phyloP scores from a whole-genome alignment of 2,113 vertebrate species.

The Chloropsis cyanopogon region DNA sequence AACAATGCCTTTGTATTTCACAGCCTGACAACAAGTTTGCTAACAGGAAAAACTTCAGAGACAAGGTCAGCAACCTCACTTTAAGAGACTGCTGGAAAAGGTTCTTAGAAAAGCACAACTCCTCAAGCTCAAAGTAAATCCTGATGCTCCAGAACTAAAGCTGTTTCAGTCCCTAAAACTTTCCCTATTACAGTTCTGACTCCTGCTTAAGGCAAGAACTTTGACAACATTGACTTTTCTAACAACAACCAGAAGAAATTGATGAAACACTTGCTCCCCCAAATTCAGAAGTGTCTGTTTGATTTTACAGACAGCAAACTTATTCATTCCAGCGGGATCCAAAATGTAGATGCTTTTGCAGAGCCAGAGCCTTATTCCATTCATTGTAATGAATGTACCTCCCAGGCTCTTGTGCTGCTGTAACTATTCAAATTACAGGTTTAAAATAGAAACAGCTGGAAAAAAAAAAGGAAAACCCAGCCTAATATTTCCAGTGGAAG shows the following conservation, averaged over 20 bases:
- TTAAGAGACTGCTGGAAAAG: neutral
- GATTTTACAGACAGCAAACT: neutral
- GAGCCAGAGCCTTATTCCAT: neutral
- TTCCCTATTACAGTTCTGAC: neutral
- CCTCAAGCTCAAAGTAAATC: neutral
- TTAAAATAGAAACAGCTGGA: neutral
- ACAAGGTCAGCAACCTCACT: conserved; percentile 9
- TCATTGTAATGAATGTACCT: neutral
- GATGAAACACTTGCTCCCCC: neutral
- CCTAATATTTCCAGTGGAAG: neutral
- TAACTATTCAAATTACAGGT: neutral
- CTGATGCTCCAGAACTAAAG: neutral
- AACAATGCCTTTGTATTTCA: neutral
- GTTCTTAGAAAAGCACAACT: neutral
- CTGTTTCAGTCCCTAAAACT: neutral
- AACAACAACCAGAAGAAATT: neutral
- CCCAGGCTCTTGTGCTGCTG: neutral
- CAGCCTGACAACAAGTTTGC: neutral
- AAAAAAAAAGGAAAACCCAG: neutral
- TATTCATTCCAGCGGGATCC: neutral
- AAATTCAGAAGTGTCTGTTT: neutral
- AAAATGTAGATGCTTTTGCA: neutral
- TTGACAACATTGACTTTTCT: neutral
- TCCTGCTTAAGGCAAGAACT: neutral
- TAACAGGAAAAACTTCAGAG: neutral